Evolutionary conservation across 2,888 invertebrate species (phyloP), one percentile per base, ranked within the genome.

Genomic region (Hymenopus coronatus): DNA sequence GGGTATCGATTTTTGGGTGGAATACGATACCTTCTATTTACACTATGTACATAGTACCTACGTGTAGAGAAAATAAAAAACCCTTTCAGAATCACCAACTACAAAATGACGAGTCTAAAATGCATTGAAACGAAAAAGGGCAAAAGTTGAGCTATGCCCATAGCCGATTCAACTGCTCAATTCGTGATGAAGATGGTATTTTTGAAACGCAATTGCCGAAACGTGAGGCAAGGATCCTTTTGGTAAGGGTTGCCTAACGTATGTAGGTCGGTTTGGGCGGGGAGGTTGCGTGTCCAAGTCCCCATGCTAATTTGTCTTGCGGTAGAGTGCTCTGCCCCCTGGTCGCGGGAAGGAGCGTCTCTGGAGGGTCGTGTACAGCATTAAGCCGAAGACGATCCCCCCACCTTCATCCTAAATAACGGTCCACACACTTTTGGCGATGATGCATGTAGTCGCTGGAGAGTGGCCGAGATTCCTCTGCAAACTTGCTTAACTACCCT

Each of bases 281-380:
- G 9, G 9, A 40, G 9, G 40, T 40, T 40, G 40, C 15, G 33
- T 82, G 87, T 87, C 87, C 82, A 15, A 27, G 87, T 90, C 89
- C 89, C 90, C 90, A 90, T 89, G 90, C 89, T 90, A 90, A 89
- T 90, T 90, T 90, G 90, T 89, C 90, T 89, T 90, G 88, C 83
- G 88, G 87, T 87, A 82, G 54, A 30, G 87, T 81, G 14, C 40
- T 40, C 40, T n/a, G 33, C 15, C 30, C 30, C 84, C 84, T 40
- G 40, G 84, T 54, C 46, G 27, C n/a, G 20, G 87, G n/a, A 81
- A 12, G 25, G 14, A 30, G 81, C 27, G 87, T 87, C 87, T 87
- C 87, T 82, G n/a, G 87, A 40, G 87, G 82, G 40, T 20, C 87
- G 82, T 87, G 87, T 30, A 40, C 15, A 27, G 87, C 82, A 87